Base-by-base conservation (phyloP, 1,140 invertebrate species). In the Drosophila virilis region DNA sequence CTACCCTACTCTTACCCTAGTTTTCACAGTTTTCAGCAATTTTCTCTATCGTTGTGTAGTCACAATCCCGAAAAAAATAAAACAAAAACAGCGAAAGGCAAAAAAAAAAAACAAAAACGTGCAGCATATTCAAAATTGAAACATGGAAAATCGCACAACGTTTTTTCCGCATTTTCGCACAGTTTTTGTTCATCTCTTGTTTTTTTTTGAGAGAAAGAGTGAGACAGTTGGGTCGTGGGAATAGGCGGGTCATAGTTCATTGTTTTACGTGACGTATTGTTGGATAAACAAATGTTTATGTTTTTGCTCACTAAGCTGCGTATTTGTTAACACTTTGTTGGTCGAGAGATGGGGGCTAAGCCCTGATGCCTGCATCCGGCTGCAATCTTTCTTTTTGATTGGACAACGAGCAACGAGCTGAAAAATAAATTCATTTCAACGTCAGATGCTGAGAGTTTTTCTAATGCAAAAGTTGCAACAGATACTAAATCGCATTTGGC, bases 241-340 rank as follows among this genome's bases (percentile, higher is more conserved):
- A 58, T 67, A 67, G 62, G 54, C 45, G 33, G 69, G 28, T 37
- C 45, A 46, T 33, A 62, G 74, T 65, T 80, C 77, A 85, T 85
- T 84, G 81, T 80, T 71, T 58, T 57, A 66, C 74, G 55, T 76
- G 68, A 66, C 68, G 69, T 57, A 76, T 74, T 74, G 67, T 68
- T 84, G 73, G 60, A 58, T 62, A 74, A 85, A 84, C 74, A 84
- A 84, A 85, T 85, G 77, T 84, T 85, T 85, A 85, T 77, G 61
- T 80, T 84, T 77, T 83, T 58, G 59, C 80, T 62, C 69, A 76
- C 64, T 82, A 59, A 58, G 42, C 72, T 52, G 48, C 42, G 71
- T 57, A 62, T 75, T 75, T 75, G 43, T 75, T 52, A 72, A 59
- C 67, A 48, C 40, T 64, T 62, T 74, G 58, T 58, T 52, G 35